Base-by-base conservation (phyloP, 2,797 vertebrate genomes). In the Setipinna tenuifilis region DNA sequence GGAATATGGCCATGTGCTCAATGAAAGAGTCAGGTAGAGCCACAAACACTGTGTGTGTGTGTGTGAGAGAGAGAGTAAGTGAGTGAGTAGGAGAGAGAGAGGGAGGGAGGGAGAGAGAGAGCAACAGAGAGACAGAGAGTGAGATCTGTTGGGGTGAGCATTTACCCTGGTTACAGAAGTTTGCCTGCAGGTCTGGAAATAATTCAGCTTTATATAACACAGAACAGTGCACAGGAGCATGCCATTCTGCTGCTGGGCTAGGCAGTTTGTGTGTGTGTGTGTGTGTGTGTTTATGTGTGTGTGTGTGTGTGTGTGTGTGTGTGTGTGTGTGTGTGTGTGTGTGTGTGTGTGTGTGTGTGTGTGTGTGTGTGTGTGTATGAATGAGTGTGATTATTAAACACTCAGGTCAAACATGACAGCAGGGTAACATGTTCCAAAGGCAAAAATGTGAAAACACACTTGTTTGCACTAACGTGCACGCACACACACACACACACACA, bases 371-470 rank as follows among this genome's bases (percentile, higher is more conserved):
- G 61, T 31, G 23, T 14, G 25, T 5, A 10, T 31, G 25, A 16
- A 12, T 71, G 14, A 5, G 65, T 71, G 25, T 31, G 65, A 31
- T 12, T 31, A 41, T 65, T 28, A 54, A 25, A 58, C 82, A 54
- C 31, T 83, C 31, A 6, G 86, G 31, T 21, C 78, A 85, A 86
- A 87, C 61, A 59, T 88, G 85, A 89, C 88, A 83, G 83, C 0
- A 58, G 78, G 50, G 86, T 84, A 90, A 91, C 84, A 91, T 90
- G 92, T 71, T 86, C 59, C 16, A 81, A 25, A 78, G 6, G 21
- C 41, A 78, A 44, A 4, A 41, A 78, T 44, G 35, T 75, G 31
- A 75, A 82, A 50, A 61, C 82, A 86, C 65, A 85, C 44, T 44
- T 54, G 48, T 3, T 82, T 25, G 41, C 6, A 62, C 57, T 6